phyloP scores from a whole-genome alignment of 2,113 vertebrate genomes.

The Grammomys surdaster region DNA sequence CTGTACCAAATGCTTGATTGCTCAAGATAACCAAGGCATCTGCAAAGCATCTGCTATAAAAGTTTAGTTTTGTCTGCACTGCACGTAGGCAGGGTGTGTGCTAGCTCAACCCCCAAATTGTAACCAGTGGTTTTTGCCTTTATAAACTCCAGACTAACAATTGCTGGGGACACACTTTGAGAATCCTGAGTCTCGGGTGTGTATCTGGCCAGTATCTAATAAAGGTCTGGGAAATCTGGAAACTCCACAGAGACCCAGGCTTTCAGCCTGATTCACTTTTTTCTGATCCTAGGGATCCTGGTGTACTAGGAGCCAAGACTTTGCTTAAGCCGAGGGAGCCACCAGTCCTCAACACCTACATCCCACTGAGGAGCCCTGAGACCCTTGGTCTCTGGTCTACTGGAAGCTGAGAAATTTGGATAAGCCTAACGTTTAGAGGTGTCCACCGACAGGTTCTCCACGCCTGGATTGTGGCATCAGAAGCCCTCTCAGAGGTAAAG shows the following conservation, averaged over 20 bases:
- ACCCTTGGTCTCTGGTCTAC: not conserved
- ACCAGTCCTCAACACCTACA: not conserved
- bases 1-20: not conserved
- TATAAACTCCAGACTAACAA: not conserved
- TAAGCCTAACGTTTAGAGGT: not conserved
- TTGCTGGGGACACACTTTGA: not conserved
- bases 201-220: not conserved
- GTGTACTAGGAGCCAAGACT: not conserved
- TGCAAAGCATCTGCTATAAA: too few species aligned
- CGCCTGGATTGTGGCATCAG: not conserved
- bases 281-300: not conserved
- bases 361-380: not conserved
- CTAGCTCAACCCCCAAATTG: not conserved
- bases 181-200: not conserved
- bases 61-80: not conserved
- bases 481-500: not conserved
- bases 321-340: not conserved
- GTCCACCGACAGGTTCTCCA: not conserved
- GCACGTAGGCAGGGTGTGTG: not conserved
- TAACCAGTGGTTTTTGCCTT: not conserved
- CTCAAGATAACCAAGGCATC: not conserved
- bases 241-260: not conserved
- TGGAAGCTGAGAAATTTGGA: not conserved
- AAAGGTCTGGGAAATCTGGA: not conserved
- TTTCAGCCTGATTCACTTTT: not conserved